Evolutionary conservation across 2,113 vertebrate species (phyloP).

Genomic region (Sminthopsis crassicaudata): DNA sequence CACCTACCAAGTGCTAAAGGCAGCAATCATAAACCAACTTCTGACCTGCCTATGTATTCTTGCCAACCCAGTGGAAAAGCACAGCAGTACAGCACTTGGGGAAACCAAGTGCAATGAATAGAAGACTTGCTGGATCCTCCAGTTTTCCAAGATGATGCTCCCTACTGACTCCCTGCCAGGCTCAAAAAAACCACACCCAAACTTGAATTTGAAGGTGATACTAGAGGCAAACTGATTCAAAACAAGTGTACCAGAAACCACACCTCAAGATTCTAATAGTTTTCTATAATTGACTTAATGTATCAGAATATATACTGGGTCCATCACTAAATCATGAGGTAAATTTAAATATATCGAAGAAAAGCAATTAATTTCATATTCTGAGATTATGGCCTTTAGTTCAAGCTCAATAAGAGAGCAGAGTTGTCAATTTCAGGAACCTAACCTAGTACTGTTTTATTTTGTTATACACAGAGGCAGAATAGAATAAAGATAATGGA

Average conservation of each 20-base stretch:
- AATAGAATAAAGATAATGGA: neutral
- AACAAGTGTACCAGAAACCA: slow-evolving; percentile 49
- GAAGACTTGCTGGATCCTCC: neutral
- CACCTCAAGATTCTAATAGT: neutral
- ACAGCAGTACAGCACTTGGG: neutral
- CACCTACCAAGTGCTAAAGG: neutral
- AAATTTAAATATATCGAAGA: slow-evolving; percentile 7
- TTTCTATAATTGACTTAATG: slow-evolving; percentile 2
- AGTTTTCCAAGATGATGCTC: neutral
- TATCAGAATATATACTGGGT: neutral
- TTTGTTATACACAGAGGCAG: neutral
- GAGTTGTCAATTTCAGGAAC: neutral
- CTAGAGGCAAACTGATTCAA: slow-evolving; percentile 30
- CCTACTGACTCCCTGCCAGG: slow-evolving; percentile 27
- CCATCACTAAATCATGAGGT: neutral
- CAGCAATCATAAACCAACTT: neutral
- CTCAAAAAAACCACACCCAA: slow-evolving; percentile 53
- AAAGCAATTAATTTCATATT: neutral
- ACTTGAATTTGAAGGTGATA: slow-evolving; percentile 59
- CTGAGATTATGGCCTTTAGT: neutral
- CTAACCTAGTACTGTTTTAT: neutral
- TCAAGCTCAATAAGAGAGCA: neutral
- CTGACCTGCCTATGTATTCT: neutral
- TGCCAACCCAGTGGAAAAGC: neutral
- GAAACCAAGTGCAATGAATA: neutral